Percentiles rank a stretch among this genome's conserved stretches.
Conservation (phyloP, 2,113 vertebrate genomes). For the Hippocampus comes region DNA sequence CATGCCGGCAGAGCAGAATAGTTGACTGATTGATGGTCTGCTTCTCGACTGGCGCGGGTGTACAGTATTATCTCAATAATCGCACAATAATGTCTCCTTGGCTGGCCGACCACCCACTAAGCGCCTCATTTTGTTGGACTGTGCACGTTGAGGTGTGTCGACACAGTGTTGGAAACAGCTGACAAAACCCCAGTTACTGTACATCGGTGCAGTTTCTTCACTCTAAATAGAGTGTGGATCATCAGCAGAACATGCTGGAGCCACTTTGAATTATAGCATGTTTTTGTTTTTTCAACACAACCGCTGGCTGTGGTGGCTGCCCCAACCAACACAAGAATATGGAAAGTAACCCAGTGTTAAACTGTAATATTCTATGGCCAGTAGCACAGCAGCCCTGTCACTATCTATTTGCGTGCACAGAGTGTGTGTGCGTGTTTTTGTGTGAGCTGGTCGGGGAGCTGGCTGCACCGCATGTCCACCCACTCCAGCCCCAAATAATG, state of each 20-base stretch:
- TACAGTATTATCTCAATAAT: slow-evolving; percentile 72
- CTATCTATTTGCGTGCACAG: slow-evolving; percentile 61
- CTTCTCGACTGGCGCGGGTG: slow-evolving; percentile 61
- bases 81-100: slow-evolving; percentile 72
- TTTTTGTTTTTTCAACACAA: slow-evolving; percentile 42
- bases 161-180: slow-evolving; percentile 67
- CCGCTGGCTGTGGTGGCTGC: slow-evolving; percentile 59
- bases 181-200: slow-evolving; percentile 66
- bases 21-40: slow-evolving; percentile 69
- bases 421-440: slow-evolving; percentile 12
- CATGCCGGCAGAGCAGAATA: slow-evolving; percentile 59
- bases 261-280: slow-evolving; percentile 65
- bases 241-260: slow-evolving; percentile 66
- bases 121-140: slow-evolving; percentile 46
- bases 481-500: slow-evolving; percentile 60
- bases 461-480: slow-evolving; percentile 50
- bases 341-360: slow-evolving; percentile 68
- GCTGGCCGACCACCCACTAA: slow-evolving; percentile 67
- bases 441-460: slow-evolving; percentile 21
- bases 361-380: slow-evolving; percentile 63
- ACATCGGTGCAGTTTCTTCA: slow-evolving; percentile 63
- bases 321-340: slow-evolving; percentile 65
- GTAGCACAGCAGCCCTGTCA: slow-evolving; percentile 61
- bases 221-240: slow-evolving; percentile 69
- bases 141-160: slow-evolving; percentile 66